Conservation (phyloP, 2,113 vertebrate species). For the Misgurnus anguillicaudatus region DNA sequence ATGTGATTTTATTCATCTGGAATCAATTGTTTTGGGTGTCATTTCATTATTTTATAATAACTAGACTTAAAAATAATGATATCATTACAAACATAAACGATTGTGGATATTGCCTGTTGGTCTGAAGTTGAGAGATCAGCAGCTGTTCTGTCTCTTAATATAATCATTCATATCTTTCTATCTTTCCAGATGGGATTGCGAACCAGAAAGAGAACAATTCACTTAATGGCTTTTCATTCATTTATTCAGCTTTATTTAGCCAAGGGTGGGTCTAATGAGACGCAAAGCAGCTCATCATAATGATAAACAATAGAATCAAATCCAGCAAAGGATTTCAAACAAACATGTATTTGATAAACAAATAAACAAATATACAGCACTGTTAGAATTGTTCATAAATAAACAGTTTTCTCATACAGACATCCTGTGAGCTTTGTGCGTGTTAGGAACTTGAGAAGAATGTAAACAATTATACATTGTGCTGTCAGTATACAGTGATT, state of each 20-base stretch:
- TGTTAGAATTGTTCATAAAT: not conserved
- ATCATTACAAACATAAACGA: not conserved
- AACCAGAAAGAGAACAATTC: not conserved
- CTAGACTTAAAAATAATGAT: too few species aligned
- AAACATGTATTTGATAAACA: not conserved
- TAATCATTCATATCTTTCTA: not conserved
- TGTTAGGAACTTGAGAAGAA: not conserved
- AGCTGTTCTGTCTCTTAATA: constrained; percentile 1
- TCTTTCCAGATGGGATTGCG: not conserved
- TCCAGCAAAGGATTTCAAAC: not conserved
- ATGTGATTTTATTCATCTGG: too few species aligned
- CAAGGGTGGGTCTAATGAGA: not conserved
- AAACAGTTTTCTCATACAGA: not conserved
- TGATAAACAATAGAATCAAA: not conserved
- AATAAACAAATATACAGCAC: not conserved
- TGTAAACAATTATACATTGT: not conserved
- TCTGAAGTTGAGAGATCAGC: not conserved
- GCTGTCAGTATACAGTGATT: too few species aligned
- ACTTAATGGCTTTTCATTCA: not conserved
- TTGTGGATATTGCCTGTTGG: not conserved
- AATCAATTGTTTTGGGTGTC: too few species aligned
- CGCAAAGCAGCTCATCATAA: not conserved
- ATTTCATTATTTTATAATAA: too few species aligned
- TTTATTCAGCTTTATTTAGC: not conserved
- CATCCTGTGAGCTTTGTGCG: not conserved